Percentiles rank a stretch among this genome's conserved stretches.
Evolutionary conservation across 1,140 invertebrate genomes (phyloP).

Genomic region (Hycleus cichorii): DNA sequence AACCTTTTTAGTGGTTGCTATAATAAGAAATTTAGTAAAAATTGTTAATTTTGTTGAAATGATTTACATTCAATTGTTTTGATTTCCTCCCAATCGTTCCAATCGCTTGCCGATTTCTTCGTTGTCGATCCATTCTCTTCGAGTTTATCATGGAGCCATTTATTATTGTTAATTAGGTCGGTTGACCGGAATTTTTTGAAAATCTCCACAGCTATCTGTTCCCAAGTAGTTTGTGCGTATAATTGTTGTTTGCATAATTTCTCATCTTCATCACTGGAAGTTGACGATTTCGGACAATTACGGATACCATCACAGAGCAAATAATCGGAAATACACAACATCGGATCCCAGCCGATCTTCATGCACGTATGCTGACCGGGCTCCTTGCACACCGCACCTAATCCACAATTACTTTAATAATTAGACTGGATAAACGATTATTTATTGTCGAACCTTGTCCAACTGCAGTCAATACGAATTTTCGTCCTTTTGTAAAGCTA

Average conservation of each 20-base stretch:
- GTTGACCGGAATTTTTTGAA: slow-evolving; percentile 24
- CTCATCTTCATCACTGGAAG: slow-evolving; percentile 45
- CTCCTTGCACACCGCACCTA: slow-evolving; percentile 29
- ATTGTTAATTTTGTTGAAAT: too few species aligned
- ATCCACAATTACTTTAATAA: background rate
- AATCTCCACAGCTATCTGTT: slow-evolving; percentile 21
- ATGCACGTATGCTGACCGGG: slow-evolving; percentile 32
- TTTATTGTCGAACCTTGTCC: slow-evolving; percentile 24
- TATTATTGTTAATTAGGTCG: slow-evolving; percentile 8
- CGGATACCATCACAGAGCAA: slow-evolving; percentile 53
- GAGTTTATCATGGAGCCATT: slow-evolving; percentile 14
- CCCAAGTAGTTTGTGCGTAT: slow-evolving; percentile 18
- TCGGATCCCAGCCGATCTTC: slow-evolving; percentile 38
- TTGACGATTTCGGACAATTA: slow-evolving; percentile 51
- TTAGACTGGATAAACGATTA: background rate
- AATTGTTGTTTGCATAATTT: slow-evolving; percentile 40
- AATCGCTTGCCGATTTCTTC: slow-evolving; percentile 3
- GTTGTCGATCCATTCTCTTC: slow-evolving; percentile 3
- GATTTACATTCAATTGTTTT: slow-evolving; percentile 12
- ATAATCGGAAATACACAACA: slow-evolving; percentile 52
- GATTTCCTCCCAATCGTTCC: slow-evolving; percentile 12
- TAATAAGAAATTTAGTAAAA: slow-evolving; percentile 1
- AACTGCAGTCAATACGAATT: slow-evolving; percentile 31
- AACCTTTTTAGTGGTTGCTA: slow-evolving; percentile 20
- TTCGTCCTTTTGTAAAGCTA: slow-evolving; percentile 19